Evolutionary conservation across 2,797 vertebrate species (phyloP).

Genomic region (Etheostoma nigrum): DNA sequence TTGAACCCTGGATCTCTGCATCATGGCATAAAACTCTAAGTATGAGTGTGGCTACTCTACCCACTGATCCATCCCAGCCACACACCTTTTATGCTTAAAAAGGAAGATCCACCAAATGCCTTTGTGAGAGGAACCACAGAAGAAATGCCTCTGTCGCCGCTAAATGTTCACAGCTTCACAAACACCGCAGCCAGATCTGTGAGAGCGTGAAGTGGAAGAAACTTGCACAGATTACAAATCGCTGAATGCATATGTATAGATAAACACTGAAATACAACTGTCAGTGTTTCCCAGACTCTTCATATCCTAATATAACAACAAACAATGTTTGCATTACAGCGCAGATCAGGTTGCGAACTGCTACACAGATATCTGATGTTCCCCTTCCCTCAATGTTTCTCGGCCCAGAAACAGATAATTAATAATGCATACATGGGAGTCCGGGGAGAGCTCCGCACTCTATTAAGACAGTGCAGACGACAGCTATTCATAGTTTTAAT

Average conservation of each 20-base stretch:
- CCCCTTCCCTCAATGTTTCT: slow-evolving; percentile 36
- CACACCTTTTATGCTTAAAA: too few relatives aligned
- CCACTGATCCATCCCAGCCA: too few relatives aligned
- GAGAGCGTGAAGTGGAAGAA: slow-evolving; percentile 1
- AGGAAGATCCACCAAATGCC: slow-evolving; percentile 3
- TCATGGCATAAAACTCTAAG: too few relatives aligned
- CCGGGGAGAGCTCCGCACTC: slow-evolving; percentile 73
- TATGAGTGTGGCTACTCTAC: too few relatives aligned
- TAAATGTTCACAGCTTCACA: slow-evolving; percentile 18
- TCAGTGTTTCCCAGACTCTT: background rate
- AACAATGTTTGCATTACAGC: slow-evolving; percentile 55
- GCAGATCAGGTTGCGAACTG: slow-evolving; percentile 48
- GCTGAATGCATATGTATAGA: slow-evolving; percentile 7
- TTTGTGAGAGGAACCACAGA: slow-evolving; percentile 29
- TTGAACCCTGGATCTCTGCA: too few relatives aligned
- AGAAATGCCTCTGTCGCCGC: slow-evolving; percentile 10
- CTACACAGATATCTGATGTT: slow-evolving; percentile 54
- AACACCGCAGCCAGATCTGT: slow-evolving; percentile 30
- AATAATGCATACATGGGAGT: slow-evolving; percentile 79
- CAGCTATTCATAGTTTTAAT: slow-evolving; percentile 73
- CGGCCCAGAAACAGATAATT: slow-evolving; percentile 66
- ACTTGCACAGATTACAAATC: background rate
- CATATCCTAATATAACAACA: slow-evolving; percentile 49
- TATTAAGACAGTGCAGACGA: slow-evolving; percentile 65
- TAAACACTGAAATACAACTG: slow-evolving; percentile 2